These are phyloP conservation scores for Lepidothrix coronata DNA, from an alignment of 2,113 vertebrate genomes.

Conservation along the genomic window DNA sequence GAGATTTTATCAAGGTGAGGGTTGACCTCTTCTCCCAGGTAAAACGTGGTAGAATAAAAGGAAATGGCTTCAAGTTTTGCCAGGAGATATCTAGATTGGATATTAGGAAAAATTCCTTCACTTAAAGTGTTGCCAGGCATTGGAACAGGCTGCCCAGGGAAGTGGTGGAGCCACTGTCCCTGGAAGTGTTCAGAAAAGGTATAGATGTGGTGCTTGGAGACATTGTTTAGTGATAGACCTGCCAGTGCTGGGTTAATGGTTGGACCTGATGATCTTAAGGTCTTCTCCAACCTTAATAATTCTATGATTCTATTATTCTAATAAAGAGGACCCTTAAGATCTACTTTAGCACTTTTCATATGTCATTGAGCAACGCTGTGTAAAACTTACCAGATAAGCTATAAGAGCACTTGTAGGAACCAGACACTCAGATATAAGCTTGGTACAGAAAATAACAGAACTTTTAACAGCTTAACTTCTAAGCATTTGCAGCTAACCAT, in stretches of 20 bases:
- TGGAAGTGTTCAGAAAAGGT: accelerated
- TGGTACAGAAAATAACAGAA: neutral
- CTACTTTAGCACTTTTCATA: neutral
- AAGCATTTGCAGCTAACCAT: neutral
- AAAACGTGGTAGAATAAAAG: neutral
- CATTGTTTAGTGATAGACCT: neutral
- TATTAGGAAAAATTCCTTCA: neutral
- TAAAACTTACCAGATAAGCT: neutral
- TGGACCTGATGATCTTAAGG: neutral
- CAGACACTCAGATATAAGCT: neutral
- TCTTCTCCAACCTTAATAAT: neutral
- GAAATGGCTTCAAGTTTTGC: neutral
- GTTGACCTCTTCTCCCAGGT: neutral
- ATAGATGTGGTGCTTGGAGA: neutral
- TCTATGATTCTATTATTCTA: neutral
- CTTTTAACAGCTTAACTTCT: too few relatives aligned
- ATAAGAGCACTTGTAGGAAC: neutral
- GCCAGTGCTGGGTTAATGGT: neutral
- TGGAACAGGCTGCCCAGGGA: neutral
- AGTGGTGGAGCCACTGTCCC: neutral
- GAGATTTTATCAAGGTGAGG: too few relatives aligned
- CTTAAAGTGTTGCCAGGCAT: neutral
- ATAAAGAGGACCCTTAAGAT: neutral
- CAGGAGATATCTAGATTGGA: neutral
- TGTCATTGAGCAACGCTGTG: neutral